These are phyloP conservation scores for Protaetia brevitarsis DNA, from an alignment of 1,140 invertebrate genomes.

Conservation along the genomic window DNA sequence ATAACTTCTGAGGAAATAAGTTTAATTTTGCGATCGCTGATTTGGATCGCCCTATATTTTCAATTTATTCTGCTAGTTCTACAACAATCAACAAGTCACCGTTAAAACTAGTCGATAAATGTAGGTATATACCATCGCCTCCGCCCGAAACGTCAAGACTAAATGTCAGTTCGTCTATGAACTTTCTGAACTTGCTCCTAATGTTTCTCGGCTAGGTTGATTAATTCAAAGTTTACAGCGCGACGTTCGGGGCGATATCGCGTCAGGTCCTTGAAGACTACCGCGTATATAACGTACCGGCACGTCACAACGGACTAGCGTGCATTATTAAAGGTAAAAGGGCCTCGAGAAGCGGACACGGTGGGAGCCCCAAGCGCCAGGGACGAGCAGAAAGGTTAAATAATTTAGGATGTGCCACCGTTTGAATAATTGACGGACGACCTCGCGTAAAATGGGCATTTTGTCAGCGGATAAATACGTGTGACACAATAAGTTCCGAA, in stretches of 20 bases:
- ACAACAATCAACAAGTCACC: too few species aligned
- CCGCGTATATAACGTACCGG: neutral
- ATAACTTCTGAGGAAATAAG: too few species aligned
- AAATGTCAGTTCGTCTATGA: constrained; percentile 4
- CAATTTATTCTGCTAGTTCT: too few species aligned
- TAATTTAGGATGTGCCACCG: constrained; percentile 6
- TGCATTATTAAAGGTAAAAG: constrained; percentile 17
- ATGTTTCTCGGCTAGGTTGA: neutral
- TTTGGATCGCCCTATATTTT: too few species aligned
- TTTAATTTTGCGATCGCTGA: too few species aligned
- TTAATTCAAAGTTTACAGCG: constrained; percentile 14
- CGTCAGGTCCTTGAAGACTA: neutral
- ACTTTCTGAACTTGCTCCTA: neutral
- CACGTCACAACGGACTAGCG: constrained; percentile 2
- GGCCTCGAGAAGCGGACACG: neutral
- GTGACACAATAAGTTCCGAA: neutral
- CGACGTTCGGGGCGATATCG: neutral
- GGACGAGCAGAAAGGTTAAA: constrained; percentile 6
- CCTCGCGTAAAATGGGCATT: constrained; percentile 5
- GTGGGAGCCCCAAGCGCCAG: neutral
- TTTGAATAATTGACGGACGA: constrained; percentile 8
- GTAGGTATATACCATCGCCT: too few species aligned
- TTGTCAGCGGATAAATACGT: neutral
- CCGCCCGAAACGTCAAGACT: neutral
- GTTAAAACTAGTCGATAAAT: too few species aligned